Base-by-base conservation (phyloP, 2,113 vertebrate genomes). In the Rhizomys pruinosus region DNA sequence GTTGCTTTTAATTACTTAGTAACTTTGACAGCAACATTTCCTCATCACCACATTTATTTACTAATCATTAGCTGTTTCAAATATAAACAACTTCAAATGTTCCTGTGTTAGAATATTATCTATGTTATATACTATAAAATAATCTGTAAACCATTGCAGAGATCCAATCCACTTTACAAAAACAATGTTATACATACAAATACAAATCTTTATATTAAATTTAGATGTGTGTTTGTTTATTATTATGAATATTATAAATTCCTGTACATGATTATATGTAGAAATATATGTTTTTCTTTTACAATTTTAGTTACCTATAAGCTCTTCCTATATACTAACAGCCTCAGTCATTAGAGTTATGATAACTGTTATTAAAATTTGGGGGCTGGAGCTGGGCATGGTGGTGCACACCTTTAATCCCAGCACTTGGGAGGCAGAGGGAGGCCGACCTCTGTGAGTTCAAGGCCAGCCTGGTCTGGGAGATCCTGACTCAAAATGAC, bases 1-100 rank as follows among this genome's bases (percentile, higher is more conserved):
- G 9, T 95, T 74, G 37, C 59, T 96, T 94, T 44, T 44, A 85
- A 85, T 88, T 88, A 84, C 47, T 96, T 25, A 66, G 95, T 93
- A 96, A 85, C 95, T 96, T 95, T 94, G 68, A 91, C 44, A 66
- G 22, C 12, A 90, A 1, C 27, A 94, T 89, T 64, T 84, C 93
- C 39, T 90, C 64, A 92, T 91, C 76, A 87, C 59, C 42, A 61
- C 1, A 32, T 7, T 82, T 72, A 80, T 90, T 87, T 20, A 52
- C 22, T 29, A 47, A 57, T 85, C 29, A 74, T 93, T 93, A 22
- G 4, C 86, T 90, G n/a, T 87, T 97, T 91, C 86, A 89, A 92
- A 80, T 84, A 69, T 88, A 34, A 89, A 77, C 3, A 68, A 90
- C 95, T 96, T 96, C 27, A 89, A 68, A 55, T 7, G 1, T 63